Base-by-base conservation (phyloP, 2,888 invertebrate species). In the Labia minor region DNA sequence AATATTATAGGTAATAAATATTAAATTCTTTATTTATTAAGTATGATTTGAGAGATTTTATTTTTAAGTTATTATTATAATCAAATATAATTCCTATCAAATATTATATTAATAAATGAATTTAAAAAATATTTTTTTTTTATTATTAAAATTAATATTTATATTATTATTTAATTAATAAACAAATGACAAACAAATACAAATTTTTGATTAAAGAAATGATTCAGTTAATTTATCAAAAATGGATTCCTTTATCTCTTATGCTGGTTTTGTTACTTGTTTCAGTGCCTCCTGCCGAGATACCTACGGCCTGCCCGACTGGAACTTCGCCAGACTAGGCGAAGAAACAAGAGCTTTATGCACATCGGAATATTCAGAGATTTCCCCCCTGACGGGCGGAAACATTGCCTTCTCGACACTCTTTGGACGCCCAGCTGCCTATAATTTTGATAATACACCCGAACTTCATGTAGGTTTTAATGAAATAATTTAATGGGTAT, bases 281-380 rank as follows among this genome's bases (percentile, higher is more conserved):
- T 75, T 76, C 78, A 93, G 94, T 79, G 92, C 92, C 8, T 89
- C 92, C 0, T 99, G 99, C 76, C 86, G 92, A 33, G 90, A 92
- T 69, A 96, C 93, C 0, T 99, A 96, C 76, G 87, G 87, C 0
- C 79, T 95, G 63, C 88, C 89, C 1, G 94, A 95, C 72, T 85
- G 85, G 21, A 83, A 85, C 63, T 83, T 86, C 21, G 82, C 83
- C 10, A 84, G 86, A 0, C 85, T 89, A 66, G 88, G 88, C 0
- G 85, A 86, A 62, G 97, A 98, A 77, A 93, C 94, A 0, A 83
- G 90, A 69, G 95, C 98, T 0, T 84, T 98, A n/a, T 99, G 99
- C 76, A 95, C 93, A n/a, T 91, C 94, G 70, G 97, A 97, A 76
- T 98, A 92, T 79, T 96, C 96, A 2, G 98, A 98, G 75, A 96